Conservation (phyloP, 37 sponge, comb jelly and placozoan species). For the Bolinopsis microptera region DNA sequence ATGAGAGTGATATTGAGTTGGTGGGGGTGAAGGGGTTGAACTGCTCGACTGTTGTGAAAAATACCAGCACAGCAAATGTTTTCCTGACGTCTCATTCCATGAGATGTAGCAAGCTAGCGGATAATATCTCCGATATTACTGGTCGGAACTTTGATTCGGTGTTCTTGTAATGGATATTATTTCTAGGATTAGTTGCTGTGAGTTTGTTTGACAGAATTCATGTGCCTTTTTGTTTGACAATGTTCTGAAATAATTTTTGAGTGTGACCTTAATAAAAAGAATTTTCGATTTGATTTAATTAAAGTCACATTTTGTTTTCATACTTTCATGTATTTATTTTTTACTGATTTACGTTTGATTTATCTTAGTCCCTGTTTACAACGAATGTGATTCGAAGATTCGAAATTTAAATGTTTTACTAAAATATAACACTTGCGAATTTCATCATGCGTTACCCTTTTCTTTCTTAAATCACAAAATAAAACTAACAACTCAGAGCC, state of each 20-base stretch:
- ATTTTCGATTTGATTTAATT: too few species aligned
- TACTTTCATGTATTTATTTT: not conserved
- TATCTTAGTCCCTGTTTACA: too few species aligned
- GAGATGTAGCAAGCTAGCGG: slow-evolving; percentile 28
- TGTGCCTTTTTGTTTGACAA: not conserved
- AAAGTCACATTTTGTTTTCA: not conserved
- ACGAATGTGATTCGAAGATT: too few species aligned
- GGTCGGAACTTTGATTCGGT: slow-evolving; percentile 49
- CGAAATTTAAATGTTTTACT: too few species aligned
- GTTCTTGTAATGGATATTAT: not conserved
- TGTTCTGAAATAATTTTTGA: not conserved
- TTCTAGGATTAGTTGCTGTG: not conserved
- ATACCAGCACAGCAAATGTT: not conserved
- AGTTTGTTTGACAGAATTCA: not conserved
- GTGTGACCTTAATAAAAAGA: too few species aligned
- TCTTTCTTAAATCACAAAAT: too few species aligned
- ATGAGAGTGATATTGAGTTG: not conserved
- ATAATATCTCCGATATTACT: slow-evolving; percentile 28
- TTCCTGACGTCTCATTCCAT: slow-evolving; percentile 40
- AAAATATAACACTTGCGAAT: too few species aligned
- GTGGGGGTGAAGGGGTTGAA: not conserved
- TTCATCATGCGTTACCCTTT: too few species aligned
- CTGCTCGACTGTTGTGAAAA: slow-evolving; percentile 4
- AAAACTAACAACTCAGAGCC: too few species aligned
- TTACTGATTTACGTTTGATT: not conserved